Evolutionary conservation across 2,888 invertebrate species (phyloP).

Genomic region (Seira sanloemensis): DNA sequence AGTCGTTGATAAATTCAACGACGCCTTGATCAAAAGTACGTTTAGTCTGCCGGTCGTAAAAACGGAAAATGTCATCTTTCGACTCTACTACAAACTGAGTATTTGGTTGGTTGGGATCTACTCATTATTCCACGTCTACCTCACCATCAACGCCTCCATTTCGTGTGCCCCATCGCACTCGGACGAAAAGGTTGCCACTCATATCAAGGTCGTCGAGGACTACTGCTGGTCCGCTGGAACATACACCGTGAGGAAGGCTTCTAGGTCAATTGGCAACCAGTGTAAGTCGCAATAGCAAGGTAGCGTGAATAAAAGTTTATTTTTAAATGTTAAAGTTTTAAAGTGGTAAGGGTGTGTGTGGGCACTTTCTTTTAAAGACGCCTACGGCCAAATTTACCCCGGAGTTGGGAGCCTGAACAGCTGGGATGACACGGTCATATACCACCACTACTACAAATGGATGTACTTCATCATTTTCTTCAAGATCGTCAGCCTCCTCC

Average conservation of each 20-base stretch:
- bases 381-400: not conserved
- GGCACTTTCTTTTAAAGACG: constrained; percentile 2
- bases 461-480: constrained; percentile 31
- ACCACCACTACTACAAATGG: constrained; percentile 42
- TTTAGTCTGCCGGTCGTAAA: constrained; percentile 21
- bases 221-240: constrained; percentile 42
- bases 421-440: not conserved
- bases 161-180: not conserved
- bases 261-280: too few relatives aligned
- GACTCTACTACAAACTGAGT: constrained; percentile 44
- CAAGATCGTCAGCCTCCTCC: constrained; percentile 27
- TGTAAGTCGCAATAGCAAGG: too few relatives aligned
- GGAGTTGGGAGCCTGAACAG: not conserved
- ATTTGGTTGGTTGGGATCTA: constrained; percentile 34
- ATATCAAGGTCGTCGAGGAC: constrained; percentile 24
- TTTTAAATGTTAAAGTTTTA: too few relatives aligned
- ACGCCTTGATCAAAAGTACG: not conserved
- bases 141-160: not conserved
- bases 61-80: constrained; percentile 30
- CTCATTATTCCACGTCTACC: constrained; percentile 18
- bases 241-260: too few relatives aligned
- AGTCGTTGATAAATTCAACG: constrained; percentile 33
- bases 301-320: too few relatives aligned
- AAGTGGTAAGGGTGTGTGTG: not conserved
- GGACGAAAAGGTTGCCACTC: not conserved